A percentile compares a stretch with the other conserved stretches of the same genome.
These are phyloP conservation scores for Acronicta aceris DNA, from an alignment of 2,888 invertebrate species.

Conservation along the genomic window DNA sequence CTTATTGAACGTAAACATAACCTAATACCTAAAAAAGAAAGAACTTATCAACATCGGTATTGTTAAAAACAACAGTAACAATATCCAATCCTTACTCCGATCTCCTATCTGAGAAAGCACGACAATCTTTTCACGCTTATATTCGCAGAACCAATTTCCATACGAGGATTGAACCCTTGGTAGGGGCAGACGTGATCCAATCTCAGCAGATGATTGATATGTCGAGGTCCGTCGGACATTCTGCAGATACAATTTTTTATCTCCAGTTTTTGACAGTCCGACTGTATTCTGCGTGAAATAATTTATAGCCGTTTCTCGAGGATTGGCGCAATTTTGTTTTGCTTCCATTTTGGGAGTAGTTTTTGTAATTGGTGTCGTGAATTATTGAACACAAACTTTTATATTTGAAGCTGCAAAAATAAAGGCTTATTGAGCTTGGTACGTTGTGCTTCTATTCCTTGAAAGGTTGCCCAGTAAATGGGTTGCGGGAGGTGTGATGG, in stretches of 20 bases:
- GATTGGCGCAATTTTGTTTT: slow-evolving; percentile 9
- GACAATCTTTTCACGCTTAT: slow-evolving; percentile 36
- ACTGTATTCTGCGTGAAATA: slow-evolving; percentile 59
- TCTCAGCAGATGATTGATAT: slow-evolving; percentile 75
- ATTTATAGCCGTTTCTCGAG: slow-evolving; percentile 60
- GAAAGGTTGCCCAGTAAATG: too few species aligned
- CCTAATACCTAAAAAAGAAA: too few species aligned
- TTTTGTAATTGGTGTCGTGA: slow-evolving; percentile 5
- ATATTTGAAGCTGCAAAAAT: background rate
- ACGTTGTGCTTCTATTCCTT: too few species aligned
- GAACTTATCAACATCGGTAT: background rate
- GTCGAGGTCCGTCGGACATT: slow-evolving; percentile 61
- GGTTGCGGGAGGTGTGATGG: too few species aligned
- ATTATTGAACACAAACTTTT: background rate
- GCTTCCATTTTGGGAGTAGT: background rate
- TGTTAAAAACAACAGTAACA: background rate
- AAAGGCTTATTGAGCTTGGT: background rate
- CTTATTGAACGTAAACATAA: too few species aligned
- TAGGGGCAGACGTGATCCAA: slow-evolving; percentile 71
- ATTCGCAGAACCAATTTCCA: slow-evolving; percentile 52
- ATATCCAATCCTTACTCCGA: slow-evolving; percentile 8
- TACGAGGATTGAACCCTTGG: slow-evolving; percentile 48
- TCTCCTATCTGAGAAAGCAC: slow-evolving; percentile 25
- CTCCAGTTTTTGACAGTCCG: slow-evolving; percentile 68
- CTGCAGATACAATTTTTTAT: slow-evolving; percentile 66